These are phyloP conservation scores for Gallinago media DNA, from an alignment of 2,113 vertebrate genomes.

Conservation along the genomic window DNA sequence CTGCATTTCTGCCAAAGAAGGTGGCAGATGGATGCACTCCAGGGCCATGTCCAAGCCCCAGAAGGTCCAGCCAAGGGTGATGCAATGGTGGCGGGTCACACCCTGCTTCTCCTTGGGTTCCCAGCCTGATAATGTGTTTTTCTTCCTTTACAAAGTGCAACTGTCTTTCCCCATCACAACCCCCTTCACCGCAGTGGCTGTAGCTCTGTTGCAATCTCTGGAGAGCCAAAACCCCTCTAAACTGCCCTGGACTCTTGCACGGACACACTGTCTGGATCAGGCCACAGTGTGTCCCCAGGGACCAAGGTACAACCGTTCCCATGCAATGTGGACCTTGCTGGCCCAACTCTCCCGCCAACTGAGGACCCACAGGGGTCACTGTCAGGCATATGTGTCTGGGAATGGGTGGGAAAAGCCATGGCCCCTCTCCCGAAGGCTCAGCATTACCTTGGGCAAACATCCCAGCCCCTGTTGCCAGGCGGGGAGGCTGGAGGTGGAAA, in stretches of 20 bases:
- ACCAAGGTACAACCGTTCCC: neutral
- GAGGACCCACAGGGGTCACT: too few species aligned
- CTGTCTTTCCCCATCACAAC: neutral
- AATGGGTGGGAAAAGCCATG: neutral
- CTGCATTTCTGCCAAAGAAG: neutral
- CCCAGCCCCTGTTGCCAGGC: fast-evolving
- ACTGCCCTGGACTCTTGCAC: neutral
- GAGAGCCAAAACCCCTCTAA: neutral
- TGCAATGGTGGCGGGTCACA: neutral
- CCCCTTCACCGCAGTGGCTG: neutral
- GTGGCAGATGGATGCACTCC: neutral
- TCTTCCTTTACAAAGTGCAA: neutral
- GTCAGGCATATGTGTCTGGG: fast-evolving
- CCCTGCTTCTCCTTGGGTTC: neutral
- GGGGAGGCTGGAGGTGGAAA: neutral
- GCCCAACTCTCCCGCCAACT: neutral
- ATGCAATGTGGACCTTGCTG: neutral
- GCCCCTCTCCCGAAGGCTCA: neutral
- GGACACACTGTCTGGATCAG: neutral
- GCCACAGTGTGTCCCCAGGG: neutral
- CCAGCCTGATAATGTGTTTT: neutral
- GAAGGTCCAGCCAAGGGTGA: neutral
- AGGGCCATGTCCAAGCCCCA: neutral
- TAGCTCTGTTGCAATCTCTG: neutral
- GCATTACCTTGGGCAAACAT: fast-evolving